phyloP scores from a whole-genome alignment of 1,140 invertebrate genomes.

The Drosophila bocqueti region DNA sequence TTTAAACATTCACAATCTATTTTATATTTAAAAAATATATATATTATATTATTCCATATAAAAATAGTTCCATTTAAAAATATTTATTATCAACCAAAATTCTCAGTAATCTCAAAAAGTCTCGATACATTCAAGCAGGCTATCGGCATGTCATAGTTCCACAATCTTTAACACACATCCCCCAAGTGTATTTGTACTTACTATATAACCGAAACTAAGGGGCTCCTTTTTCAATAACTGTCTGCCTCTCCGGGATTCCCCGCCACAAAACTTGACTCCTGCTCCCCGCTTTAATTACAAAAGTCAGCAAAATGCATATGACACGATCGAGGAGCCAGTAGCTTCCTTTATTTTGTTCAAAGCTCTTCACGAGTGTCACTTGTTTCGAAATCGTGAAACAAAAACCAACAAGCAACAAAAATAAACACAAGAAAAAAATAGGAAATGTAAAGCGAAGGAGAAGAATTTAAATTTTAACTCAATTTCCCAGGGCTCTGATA shows the following conservation, averaged over 20 bases:
- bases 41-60: too few species aligned
- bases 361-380: slow-evolving; percentile 47
- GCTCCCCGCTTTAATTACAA: slow-evolving; percentile 64
- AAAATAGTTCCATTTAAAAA: too few species aligned
- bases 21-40: too few species aligned
- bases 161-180: not conserved
- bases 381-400: slow-evolving; percentile 35
- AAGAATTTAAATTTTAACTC: not conserved
- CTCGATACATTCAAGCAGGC: not conserved
- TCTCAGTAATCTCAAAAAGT: not conserved
- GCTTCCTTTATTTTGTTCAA: slow-evolving; percentile 17
- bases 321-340: slow-evolving; percentile 50
- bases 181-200: not conserved
- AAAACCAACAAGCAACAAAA: not conserved
- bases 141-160: not conserved
- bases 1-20: too few species aligned
- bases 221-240: slow-evolving; percentile 34
- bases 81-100: not conserved
- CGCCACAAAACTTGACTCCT: slow-evolving; percentile 9
- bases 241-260: not conserved
- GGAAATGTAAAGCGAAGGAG: not conserved
- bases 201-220: not conserved
- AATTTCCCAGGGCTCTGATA: slow-evolving; percentile 2
- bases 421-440: not conserved
- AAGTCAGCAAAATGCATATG: slow-evolving; percentile 58